Conservation (phyloP, 2,888 invertebrate species). For the Parelbella ahira region DNA sequence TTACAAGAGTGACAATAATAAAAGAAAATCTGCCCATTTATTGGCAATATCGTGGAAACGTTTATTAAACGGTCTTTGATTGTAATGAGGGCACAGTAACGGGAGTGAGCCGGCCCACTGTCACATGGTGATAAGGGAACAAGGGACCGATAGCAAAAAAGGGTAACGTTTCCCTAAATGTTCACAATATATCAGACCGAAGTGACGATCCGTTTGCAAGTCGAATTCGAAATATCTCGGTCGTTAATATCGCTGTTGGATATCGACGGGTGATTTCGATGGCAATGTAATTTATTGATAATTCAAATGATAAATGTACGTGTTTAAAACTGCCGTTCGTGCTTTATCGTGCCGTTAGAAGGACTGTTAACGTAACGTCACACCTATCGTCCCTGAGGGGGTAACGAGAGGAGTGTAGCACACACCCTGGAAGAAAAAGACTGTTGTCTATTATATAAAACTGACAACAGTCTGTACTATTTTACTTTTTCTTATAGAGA, state of each 20-base stretch:
- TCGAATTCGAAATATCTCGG: conserved; percentile 39
- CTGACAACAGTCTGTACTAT: no score
- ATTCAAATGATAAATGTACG: conserved; percentile 12
- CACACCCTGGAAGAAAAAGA: no score
- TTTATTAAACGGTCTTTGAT: background rate
- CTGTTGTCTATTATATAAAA: no score
- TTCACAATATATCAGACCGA: conserved; percentile 50
- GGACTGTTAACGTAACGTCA: no score
- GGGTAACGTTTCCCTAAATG: conserved; percentile 44
- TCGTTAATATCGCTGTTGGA: conserved; percentile 37
- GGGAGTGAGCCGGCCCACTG: conserved; percentile 18
- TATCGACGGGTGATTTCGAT: conserved; percentile 26
- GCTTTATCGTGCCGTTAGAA: no score
- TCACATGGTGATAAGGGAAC: conserved; percentile 50
- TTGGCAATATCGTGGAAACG: no score
- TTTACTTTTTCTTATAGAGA: no score
- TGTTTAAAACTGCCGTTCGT: conserved; percentile 5
- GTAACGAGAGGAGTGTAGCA: no score
- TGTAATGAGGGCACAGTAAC: background rate
- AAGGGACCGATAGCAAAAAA: conserved; percentile 52
- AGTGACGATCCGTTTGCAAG: conserved; percentile 46
- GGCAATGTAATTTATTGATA: conserved; percentile 16
- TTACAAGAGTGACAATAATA: no score
- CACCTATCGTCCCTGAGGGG: no score
- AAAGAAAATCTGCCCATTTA: no score